Evolutionary conservation across 2,113 vertebrate species (phyloP), one percentile per base, ranked within the genome.

Genomic region (Probosciger aterrimus): DNA sequence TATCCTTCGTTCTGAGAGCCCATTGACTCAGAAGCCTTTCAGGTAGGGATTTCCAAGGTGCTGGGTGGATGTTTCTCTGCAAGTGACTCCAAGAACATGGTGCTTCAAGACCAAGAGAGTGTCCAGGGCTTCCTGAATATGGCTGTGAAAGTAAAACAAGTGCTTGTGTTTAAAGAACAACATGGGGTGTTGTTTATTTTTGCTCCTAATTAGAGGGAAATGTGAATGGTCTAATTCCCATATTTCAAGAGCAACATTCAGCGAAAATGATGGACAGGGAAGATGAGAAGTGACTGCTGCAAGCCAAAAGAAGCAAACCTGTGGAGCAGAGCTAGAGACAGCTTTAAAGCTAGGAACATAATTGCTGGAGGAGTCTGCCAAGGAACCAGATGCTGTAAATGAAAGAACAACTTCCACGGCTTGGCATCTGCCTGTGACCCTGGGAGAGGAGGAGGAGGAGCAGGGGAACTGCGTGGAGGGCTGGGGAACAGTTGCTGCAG

Each of bases 331-430:
- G 88, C 92, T 93, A 35, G 88, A 95, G 95, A 49, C 80, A 62
- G 88, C 88, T 95, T 95, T 94, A 93, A 78, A 81, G 74, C 93
- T 84, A 75, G 71, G 83, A 86, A 89, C 62, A 53, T 88, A 91
- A 96, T 93, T 87, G 95, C 53, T 81, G 0, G 5, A 95, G 86
- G 91, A 96, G 67, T 33, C 95, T 96, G 96, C 95, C 95, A 96
- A 93, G 88, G 91, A 96, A 9, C 62, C 91, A 95, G 95, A 92
- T 96, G 93, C 96, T 94, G 83, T 52, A 85, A 93, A 93, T 82
- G 95, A 95, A 96, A 86, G 92, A 92, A 84, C 84, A 94, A 88
- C 95, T 94, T 89, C 88, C 86, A 73, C 41, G 82, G 65, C 67
- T 92, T 91, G 92, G 95, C 93, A 92, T 96, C 92, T 91, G 93